These are phyloP conservation scores for Argentina silus DNA, from an alignment of 2,797 vertebrate species.

Conservation along the genomic window DNA sequence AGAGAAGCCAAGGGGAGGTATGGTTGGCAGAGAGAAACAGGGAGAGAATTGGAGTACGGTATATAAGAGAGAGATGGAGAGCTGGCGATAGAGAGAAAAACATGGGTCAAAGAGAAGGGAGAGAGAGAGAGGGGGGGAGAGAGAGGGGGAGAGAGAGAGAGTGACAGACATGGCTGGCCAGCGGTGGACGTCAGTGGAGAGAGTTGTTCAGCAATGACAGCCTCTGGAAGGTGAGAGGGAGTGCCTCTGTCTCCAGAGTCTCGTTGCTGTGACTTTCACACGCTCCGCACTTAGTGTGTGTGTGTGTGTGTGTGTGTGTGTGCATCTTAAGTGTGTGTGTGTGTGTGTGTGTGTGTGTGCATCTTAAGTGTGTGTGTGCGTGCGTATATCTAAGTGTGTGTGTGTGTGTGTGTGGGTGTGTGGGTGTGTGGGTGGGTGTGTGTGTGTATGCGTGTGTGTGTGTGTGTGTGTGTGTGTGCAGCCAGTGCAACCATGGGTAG, in stretches of 20 bases:
- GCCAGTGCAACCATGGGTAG: conserved; percentile 24
- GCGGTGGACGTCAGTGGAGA: conserved; percentile 22
- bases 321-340: conserved; percentile 37
- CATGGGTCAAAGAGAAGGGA: conserved; percentile 1
- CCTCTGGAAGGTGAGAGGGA: conserved; percentile 51
- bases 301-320: conserved; percentile 35
- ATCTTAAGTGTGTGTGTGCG: conserved; percentile 45
- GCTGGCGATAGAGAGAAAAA: not conserved
- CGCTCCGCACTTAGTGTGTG: conserved; percentile 23
- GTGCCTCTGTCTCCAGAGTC: conserved; percentile 45
- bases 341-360: conserved; percentile 26
- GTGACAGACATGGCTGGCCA: conserved; percentile 25
- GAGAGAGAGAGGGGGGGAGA: conserved; percentile 16
- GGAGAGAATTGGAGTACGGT: no score
- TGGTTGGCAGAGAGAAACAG: no score
- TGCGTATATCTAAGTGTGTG: conserved; percentile 8
- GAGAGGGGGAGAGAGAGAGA: not conserved
- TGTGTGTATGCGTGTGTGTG: conserved; percentile 33
- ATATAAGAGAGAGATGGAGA: not conserved
- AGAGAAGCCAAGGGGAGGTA: no score
- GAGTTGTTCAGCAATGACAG: conserved; percentile 11
- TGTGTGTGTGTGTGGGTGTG: conserved; percentile 14
- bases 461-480: conserved; percentile 22
- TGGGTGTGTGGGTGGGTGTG: conserved; percentile 6
- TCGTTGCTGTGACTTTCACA: conserved; percentile 42